A percentile compares a stretch with the other conserved stretches of the same genome.
Evolutionary conservation across 2,797 vertebrate genomes (phyloP).

Genomic region (Todus mexicanus): DNA sequence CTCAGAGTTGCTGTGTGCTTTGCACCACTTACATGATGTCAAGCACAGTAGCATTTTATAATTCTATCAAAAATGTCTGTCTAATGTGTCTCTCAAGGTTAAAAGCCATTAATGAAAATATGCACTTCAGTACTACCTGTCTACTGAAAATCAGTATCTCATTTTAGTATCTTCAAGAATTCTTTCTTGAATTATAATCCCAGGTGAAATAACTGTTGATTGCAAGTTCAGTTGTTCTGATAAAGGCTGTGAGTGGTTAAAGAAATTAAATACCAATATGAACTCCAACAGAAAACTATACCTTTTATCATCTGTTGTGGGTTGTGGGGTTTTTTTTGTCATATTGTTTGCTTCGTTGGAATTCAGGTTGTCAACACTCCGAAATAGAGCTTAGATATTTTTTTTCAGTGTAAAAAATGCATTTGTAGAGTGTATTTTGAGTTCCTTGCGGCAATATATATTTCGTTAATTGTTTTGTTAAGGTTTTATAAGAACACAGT

Average conservation of each 20-base stretch:
- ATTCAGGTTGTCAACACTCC: not conserved
- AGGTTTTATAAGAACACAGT: not conserved
- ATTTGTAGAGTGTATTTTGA: not conserved
- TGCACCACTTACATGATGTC: not conserved
- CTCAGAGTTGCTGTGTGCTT: not conserved
- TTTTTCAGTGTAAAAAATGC: not conserved
- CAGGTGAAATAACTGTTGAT: not conserved
- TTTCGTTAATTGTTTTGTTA: not conserved
- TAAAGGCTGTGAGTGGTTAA: not conserved
- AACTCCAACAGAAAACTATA: not conserved
- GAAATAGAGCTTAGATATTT: not conserved
- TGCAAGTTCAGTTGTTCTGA: not conserved
- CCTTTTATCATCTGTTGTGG: not conserved
- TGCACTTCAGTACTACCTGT: not conserved
- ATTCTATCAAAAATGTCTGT: not conserved
- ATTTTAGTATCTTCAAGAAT: not conserved
- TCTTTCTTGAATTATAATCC: not conserved
- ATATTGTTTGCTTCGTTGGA: not conserved
- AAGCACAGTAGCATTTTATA: not conserved
- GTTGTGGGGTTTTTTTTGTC: not conserved
- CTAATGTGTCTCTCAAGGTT: not conserved
- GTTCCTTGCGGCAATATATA: not conserved
- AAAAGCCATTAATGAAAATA: not conserved
- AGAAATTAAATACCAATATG: not conserved
- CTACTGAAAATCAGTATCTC: not conserved